Evolutionary conservation across 2,888 invertebrate species (phyloP), one percentile per base, ranked within the genome.

Genomic region (Patella caerulea): DNA sequence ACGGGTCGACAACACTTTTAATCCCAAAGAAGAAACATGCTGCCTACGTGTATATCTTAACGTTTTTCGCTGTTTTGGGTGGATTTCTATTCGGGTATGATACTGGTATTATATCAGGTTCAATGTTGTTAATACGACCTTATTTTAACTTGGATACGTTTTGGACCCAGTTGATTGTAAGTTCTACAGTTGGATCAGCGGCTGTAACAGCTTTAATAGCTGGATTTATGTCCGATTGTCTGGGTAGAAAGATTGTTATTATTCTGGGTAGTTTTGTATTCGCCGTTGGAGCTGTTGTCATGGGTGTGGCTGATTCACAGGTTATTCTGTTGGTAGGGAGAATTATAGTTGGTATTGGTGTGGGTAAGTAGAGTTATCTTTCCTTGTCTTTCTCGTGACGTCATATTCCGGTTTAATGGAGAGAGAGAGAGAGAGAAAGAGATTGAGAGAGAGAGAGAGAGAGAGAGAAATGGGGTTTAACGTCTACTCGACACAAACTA

Each of bases 71-170:
- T 0, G 88, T 89, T 11, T 88, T 91, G 29, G 93, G 93, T 7
- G 93, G 93, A 2, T 92, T 93, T 76, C 87, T 93, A 15, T 94
- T 94, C 86, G 94, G 94, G 29, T 88, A 88, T 79, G 87, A 88
- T 71, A 88, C 88, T 0, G 93, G 93, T 15, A 93, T 93, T 52
- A 92, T 93, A 11, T 93, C 93, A 0, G 93, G 93, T 7, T 92
- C 93, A 3, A 91, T 93, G 89, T 83, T 93, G 19, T 80, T 89
- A 11, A 85, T 88, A 75, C 88, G 90, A 74, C 88, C 90, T 55
- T 85, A 91, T 52, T 92, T 92, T 80, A 69, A 87, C 3, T 86
- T 93, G 65, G 85, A 83, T 59, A 88, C 87, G 52, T 82, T 90
- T 24, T 92, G 92, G 92, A 92, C 93, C 79, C 93, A 93, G 81